Percentiles rank a stretch among this genome's conserved stretches.
These are phyloP conservation scores for Otis tarda DNA, from an alignment of 2,113 vertebrate genomes.

Conservation along the genomic window DNA sequence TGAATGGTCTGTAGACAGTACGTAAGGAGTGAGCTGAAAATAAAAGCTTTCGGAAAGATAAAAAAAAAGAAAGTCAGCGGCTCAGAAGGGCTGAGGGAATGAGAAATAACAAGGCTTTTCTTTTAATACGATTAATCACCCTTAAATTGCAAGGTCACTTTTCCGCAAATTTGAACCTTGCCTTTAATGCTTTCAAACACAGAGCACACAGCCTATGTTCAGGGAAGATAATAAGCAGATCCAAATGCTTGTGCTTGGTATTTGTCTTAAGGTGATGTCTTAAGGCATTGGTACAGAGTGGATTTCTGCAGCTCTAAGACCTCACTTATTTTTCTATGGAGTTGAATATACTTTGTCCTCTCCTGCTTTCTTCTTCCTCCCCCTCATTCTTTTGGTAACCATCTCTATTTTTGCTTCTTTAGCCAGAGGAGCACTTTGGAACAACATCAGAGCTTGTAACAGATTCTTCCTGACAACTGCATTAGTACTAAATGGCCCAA, in stretches of 20 bases:
- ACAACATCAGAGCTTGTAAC: neutral
- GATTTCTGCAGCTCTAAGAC: neutral
- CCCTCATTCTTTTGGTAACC: neutral
- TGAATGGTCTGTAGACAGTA: neutral
- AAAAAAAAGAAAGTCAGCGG: neutral
- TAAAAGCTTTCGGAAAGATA: neutral
- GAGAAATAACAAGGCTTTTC: neutral
- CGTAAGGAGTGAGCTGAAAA: neutral
- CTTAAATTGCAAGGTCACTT: neutral
- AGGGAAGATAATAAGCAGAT: neutral
- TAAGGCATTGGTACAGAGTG: neutral
- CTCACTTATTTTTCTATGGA: neutral
- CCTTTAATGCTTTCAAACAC: neutral
- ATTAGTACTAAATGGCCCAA: conserved; percentile 29
- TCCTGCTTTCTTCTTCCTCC: neutral
- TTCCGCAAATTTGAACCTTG: neutral
- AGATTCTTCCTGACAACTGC: conserved; percentile 22
- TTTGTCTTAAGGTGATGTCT: neutral
- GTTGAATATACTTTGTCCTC: neutral
- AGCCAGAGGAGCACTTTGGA: neutral
- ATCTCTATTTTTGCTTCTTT: neutral
- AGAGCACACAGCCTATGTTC: neutral
- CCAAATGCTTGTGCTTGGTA: neutral
- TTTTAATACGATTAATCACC: neutral
- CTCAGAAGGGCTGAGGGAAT: neutral